phyloP scores from a whole-genome alignment of 2,888 invertebrate species.

The Gortyna flavago region DNA sequence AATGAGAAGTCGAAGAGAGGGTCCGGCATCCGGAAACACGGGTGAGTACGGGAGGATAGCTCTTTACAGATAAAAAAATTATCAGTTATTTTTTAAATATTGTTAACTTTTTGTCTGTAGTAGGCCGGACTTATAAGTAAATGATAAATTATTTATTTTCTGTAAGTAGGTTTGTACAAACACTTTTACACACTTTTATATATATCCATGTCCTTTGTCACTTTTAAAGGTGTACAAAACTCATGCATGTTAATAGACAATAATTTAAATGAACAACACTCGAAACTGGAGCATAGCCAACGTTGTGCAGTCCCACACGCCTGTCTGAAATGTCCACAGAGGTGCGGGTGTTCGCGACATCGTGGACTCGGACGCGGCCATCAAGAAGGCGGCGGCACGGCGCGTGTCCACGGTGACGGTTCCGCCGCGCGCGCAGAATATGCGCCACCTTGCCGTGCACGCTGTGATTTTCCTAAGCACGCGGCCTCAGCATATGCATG shows the following conservation, averaged over 20 bases:
- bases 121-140: too few species aligned
- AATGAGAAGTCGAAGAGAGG: constrained; percentile 30
- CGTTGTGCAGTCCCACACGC: too few species aligned
- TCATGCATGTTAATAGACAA: not conserved
- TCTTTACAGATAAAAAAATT: not conserved
- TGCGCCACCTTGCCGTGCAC: constrained; percentile 91
- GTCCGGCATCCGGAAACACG: constrained; percentile 70
- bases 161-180: too few species aligned
- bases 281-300: not conserved
- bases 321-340: constrained; percentile 30
- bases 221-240: not conserved
- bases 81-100: not conserved
- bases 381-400: constrained; percentile 81
- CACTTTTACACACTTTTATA: too few species aligned
- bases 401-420: constrained; percentile 82
- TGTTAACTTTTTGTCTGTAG: too few species aligned
- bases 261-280: not conserved
- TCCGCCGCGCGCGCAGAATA: constrained; percentile 79
- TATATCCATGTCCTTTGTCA: too few species aligned
- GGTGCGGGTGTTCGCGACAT: constrained; percentile 60
- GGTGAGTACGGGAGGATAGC: constrained; percentile 65
- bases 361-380: constrained; percentile 73
- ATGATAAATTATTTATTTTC: too few species aligned
- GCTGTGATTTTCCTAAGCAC: constrained; percentile 92
- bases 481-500: constrained; percentile 82